Conservation (phyloP, 2,797 vertebrate species). For the Discoglossus pictus region DNA sequence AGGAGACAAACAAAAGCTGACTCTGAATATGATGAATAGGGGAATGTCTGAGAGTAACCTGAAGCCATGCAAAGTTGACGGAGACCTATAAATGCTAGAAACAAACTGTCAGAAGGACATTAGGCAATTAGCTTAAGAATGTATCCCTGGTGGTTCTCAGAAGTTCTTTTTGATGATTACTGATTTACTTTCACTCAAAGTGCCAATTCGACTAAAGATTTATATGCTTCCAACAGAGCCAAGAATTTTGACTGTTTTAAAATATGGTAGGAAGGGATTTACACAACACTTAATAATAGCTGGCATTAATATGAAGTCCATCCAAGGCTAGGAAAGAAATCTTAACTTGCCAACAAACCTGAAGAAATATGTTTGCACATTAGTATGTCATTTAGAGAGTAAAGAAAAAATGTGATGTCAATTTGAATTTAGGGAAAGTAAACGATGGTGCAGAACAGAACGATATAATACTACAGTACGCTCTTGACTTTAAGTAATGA, state of each 20-base stretch:
- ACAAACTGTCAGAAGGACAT: slow-evolving; percentile 23
- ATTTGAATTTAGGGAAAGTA: no score
- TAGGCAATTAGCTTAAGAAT: slow-evolving; percentile 22
- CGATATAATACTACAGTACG: no score
- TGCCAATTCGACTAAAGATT: slow-evolving; percentile 17
- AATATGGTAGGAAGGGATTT: slow-evolving; percentile 10
- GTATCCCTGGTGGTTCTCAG: neutral
- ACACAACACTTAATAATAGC: neutral
- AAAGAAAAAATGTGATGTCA: neutral
- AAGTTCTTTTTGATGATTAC: slow-evolving; percentile 8
- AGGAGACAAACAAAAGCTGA: slow-evolving; percentile 39
- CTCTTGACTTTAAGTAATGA: no score
- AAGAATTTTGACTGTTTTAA: slow-evolving; percentile 14
- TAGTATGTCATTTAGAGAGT: slow-evolving; percentile 1
- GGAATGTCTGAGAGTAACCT: slow-evolving; percentile 36
- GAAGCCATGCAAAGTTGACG: neutral
- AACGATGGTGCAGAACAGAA: no score
- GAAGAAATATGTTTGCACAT: slow-evolving; percentile 3
- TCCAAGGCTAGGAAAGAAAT: neutral
- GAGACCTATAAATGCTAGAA: slow-evolving; percentile 17
- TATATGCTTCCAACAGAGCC: slow-evolving; percentile 13
- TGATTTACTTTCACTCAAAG: slow-evolving; percentile 26
- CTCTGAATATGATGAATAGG: slow-evolving; percentile 27
- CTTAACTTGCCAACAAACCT: neutral
- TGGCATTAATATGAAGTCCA: neutral